A percentile compares a stretch with the other conserved stretches of the same genome.
Conservation (phyloP, 2,113 vertebrate genomes). For the Boulengeromyrus knoepffleri region DNA sequence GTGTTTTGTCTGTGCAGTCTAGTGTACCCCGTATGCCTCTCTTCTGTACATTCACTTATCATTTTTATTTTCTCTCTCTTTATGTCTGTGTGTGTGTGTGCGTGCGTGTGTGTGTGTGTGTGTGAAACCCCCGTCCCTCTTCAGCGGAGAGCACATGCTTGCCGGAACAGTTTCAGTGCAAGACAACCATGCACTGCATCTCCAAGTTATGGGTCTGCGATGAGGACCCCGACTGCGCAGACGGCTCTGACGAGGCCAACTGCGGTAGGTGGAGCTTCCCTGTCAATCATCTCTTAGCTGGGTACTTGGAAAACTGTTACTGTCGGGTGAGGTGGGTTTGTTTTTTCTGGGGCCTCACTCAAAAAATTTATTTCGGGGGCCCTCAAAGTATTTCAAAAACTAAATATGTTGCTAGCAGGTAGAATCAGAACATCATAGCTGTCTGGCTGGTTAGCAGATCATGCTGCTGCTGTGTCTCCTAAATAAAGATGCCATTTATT, state of each 20-base stretch:
- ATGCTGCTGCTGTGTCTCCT: background rate
- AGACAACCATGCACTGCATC: constrained; percentile 94
- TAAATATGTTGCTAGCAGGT: background rate
- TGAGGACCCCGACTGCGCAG: constrained; percentile 92
- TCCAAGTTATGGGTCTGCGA: constrained; percentile 98
- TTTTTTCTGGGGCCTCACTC: background rate
- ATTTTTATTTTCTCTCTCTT: background rate
- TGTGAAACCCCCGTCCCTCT: constrained; percentile 21
- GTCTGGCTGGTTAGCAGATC: background rate
- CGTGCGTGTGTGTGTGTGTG: background rate
- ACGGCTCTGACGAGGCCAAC: constrained; percentile 91
- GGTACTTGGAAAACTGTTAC: background rate
- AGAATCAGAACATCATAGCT: background rate
- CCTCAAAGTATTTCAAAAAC: background rate
- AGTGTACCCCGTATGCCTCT: background rate
- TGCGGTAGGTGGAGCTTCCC: constrained; percentile 73
- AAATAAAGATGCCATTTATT: background rate
- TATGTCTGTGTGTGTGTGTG: background rate
- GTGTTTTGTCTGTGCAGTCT: background rate
- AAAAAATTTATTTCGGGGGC: background rate
- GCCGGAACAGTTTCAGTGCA: constrained; percentile 94
- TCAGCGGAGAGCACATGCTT: constrained; percentile 96
- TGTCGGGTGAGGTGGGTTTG: background rate
- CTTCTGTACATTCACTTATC: background rate
- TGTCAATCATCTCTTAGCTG: background rate